phyloP scores from a whole-genome alignment of 2,888 invertebrate genomes.

The Crocallis elinguaria region DNA sequence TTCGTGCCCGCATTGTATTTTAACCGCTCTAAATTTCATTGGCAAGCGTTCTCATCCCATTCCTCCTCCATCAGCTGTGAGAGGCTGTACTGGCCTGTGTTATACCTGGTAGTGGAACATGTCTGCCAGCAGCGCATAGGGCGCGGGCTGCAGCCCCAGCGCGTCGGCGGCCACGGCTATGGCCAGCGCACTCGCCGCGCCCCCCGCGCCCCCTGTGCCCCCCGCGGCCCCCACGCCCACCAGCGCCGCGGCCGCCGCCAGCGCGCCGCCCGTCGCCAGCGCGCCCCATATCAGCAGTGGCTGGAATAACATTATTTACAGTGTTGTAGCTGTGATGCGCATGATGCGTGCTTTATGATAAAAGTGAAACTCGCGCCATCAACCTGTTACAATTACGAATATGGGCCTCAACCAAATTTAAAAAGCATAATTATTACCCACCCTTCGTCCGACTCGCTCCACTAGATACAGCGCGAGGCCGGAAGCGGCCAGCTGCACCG shows the following conservation, averaged over 20 bases:
- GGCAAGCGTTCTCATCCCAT: too few relatives aligned
- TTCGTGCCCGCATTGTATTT: too few relatives aligned
- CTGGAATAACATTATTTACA: slow-evolving; percentile 43
- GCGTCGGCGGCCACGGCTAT: slow-evolving; percentile 65
- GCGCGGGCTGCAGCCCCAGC: slow-evolving; percentile 66
- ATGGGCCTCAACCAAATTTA: too few relatives aligned
- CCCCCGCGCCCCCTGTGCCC: slow-evolving; percentile 37
- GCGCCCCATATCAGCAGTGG: slow-evolving; percentile 57
- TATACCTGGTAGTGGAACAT: slow-evolving; percentile 69
- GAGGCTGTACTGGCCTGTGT: background rate
- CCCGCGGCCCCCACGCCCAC: slow-evolving; percentile 36
- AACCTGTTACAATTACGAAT: too few relatives aligned
- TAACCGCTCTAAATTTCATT: too few relatives aligned
- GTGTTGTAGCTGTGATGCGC: too few relatives aligned
- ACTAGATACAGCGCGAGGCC: slow-evolving; percentile 58
- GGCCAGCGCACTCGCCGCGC: slow-evolving; percentile 46
- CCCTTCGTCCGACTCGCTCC: slow-evolving; percentile 64
- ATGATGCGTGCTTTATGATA: too few relatives aligned
- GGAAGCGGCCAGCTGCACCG: slow-evolving; percentile 42
- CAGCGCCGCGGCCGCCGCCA: slow-evolving; percentile 41
- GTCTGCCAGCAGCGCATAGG: slow-evolving; percentile 66
- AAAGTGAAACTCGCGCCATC: too few relatives aligned
- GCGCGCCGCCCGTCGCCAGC: slow-evolving; percentile 37
- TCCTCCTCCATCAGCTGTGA: too few relatives aligned
- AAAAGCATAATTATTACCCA: too few relatives aligned